Conservation (phyloP, 2,797 vertebrate genomes). For the Danio tinwini region DNA sequence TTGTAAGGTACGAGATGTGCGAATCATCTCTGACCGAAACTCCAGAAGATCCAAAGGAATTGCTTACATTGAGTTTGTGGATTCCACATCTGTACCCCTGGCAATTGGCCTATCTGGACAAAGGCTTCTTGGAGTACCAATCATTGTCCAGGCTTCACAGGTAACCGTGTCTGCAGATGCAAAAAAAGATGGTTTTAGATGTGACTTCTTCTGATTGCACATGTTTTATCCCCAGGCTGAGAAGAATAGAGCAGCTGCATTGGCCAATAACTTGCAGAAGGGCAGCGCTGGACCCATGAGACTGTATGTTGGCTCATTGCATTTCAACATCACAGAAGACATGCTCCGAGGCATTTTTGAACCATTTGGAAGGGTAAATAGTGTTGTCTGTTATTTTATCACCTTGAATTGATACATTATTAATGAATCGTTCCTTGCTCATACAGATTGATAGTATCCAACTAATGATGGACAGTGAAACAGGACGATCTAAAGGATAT, state of each 20-base stretch:
- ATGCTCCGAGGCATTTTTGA: conserved; percentile 98
- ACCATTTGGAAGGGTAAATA: conserved; percentile 90
- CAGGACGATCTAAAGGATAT: conserved; percentile 93
- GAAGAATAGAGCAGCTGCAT: conserved; percentile 94
- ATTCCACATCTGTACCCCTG: conserved; percentile 92
- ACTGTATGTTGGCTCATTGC: conserved; percentile 93
- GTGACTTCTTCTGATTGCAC: background rate
- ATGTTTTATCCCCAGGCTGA: conserved; percentile 81
- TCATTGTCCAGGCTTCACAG: conserved; percentile 97
- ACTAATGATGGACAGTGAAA: conserved; percentile 98
- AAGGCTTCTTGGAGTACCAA: conserved; percentile 94
- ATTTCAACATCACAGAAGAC: conserved; percentile 98
- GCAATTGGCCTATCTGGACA: conserved; percentile 96
- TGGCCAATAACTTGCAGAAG: conserved; percentile 94
- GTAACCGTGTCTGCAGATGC: conserved; percentile 67
- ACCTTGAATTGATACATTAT: background rate
- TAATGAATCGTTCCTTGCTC: background rate
- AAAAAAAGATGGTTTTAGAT: background rate
- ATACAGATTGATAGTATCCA: conserved; percentile 95
- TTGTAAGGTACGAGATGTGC: conserved; percentile 90
- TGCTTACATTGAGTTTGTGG: conserved; percentile 97
- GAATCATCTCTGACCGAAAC: conserved; percentile 98
- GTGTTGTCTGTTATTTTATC: background rate
- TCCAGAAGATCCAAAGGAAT: conserved; percentile 98
- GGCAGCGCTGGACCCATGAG: conserved; percentile 93